phyloP scores from a whole-genome alignment of 1,140 invertebrate species.

The Drosophila rhopaloa region DNA sequence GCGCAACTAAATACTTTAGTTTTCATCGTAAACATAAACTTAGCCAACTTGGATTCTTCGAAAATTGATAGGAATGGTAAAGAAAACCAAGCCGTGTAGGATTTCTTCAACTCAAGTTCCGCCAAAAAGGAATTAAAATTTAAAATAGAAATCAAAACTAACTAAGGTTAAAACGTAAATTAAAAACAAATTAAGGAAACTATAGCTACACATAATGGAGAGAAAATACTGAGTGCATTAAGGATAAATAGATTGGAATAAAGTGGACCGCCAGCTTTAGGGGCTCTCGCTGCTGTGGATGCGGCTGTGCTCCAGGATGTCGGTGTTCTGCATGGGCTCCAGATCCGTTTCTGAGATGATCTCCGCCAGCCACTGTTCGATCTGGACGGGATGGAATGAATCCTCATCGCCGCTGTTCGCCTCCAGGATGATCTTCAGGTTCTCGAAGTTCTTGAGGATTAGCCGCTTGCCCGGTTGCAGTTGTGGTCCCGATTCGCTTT shows the following conservation, averaged over 20 bases:
- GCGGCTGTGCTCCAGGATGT: constrained; percentile 85
- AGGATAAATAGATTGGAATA: constrained; percentile 18
- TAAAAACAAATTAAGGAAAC: constrained; percentile 34
- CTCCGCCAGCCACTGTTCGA: constrained; percentile 86
- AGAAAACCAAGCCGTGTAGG: too few relatives aligned
- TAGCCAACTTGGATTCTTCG: not conserved
- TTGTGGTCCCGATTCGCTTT: constrained; percentile 50
- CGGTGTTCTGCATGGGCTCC: constrained; percentile 86
- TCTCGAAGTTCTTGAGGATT: constrained; percentile 81
- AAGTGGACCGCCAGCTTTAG: constrained; percentile 13
- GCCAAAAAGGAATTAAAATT: not conserved
- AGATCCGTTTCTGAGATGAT: constrained; percentile 86
- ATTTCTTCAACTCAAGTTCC: not conserved
- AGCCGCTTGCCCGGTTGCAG: constrained; percentile 64
- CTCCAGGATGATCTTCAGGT: constrained; percentile 73
- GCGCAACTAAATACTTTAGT: not conserved
- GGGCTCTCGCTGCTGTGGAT: constrained; percentile 69
- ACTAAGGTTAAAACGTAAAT: not conserved
- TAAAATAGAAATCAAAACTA: not conserved
- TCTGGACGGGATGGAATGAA: constrained; percentile 85
- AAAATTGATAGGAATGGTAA: not conserved
- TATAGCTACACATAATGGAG: constrained; percentile 12
- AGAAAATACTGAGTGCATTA: constrained; percentile 61
- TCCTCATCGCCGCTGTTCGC: constrained; percentile 74
- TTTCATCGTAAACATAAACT: not conserved